These are phyloP conservation scores for Philaethria dido DNA, from an alignment of 2,888 invertebrate species.

Conservation along the genomic window DNA sequence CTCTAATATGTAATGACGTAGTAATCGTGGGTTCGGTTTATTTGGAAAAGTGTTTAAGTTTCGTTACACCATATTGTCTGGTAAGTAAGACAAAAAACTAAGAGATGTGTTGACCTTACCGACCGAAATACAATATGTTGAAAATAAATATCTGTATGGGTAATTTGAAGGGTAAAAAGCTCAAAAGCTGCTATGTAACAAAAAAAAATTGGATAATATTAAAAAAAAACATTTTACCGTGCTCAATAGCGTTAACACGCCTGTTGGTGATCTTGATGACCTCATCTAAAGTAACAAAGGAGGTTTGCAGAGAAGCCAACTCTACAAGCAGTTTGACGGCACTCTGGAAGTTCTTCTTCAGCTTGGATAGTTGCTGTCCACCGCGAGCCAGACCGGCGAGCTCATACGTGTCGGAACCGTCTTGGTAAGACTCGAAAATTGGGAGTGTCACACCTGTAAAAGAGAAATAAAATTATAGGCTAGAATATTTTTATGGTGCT, in stretches of 20 bases:
- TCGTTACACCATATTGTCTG: too few species aligned
- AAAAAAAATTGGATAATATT: too few species aligned
- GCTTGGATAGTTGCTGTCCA: constrained; percentile 97
- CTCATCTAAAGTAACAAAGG: constrained; percentile 99
- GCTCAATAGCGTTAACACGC: constrained; percentile 99
- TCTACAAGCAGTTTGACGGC: constrained; percentile 98
- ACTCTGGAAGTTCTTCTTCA: constrained; percentile 99
- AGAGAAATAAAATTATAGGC: background rate
- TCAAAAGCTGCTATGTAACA: too few species aligned
- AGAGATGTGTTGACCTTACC: too few species aligned
- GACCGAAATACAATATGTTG: too few species aligned
- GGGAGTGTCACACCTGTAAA: constrained; percentile 95
- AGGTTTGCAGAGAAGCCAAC: constrained; percentile 98
- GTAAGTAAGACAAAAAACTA: too few species aligned
- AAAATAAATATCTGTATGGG: too few species aligned
- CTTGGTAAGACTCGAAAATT: constrained; percentile 96
- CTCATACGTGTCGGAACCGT: constrained; percentile 98
- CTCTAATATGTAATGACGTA: too few species aligned
- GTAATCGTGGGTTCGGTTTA: too few species aligned
- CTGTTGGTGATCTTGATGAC: constrained; percentile 99
- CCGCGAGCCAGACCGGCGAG: constrained; percentile 98
- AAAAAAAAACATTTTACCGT: constrained; percentile 84
- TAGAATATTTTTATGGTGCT: too few species aligned
- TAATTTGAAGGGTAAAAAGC: too few species aligned
- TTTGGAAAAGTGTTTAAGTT: too few species aligned